Conservation (phyloP, 2,797 vertebrate species). For the Myotis myotis region DNA sequence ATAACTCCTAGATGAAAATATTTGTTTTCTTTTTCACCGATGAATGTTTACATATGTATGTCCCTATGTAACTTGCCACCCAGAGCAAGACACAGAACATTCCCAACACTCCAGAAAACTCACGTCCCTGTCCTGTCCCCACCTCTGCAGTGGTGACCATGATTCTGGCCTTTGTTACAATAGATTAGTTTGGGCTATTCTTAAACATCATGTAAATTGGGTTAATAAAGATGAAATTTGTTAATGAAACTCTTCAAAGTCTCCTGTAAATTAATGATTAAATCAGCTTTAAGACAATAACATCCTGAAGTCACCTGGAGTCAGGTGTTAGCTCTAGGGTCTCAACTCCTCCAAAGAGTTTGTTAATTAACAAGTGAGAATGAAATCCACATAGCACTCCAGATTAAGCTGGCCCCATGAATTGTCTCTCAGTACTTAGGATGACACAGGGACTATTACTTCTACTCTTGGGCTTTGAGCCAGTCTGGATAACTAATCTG, state of each 20-base stretch:
- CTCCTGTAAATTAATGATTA: background rate
- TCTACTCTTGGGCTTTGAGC: background rate
- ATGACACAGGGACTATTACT: background rate
- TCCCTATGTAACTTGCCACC: background rate
- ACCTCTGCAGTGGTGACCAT: background rate
- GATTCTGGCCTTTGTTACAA: background rate
- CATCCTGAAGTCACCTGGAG: background rate
- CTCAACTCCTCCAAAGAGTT: background rate
- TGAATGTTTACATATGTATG: background rate
- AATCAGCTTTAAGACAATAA: background rate
- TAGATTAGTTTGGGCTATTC: background rate
- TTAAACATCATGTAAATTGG: background rate
- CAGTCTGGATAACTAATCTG: conserved; percentile 27
- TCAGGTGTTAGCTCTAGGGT: background rate
- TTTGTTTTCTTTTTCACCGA: background rate
- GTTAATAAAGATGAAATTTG: background rate
- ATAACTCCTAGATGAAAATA: background rate
- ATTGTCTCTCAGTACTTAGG: conserved; percentile 1
- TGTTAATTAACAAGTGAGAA: conserved; percentile 50
- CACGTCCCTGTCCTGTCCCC: background rate
- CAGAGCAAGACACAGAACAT: background rate
- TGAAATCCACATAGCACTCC: background rate
- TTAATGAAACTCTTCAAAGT: background rate
- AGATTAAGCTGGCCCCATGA: background rate
- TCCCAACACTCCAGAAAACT: background rate